phyloP scores from a whole-genome alignment of 2,888 invertebrate genomes.

The Apomyelois bistriatella region DNA sequence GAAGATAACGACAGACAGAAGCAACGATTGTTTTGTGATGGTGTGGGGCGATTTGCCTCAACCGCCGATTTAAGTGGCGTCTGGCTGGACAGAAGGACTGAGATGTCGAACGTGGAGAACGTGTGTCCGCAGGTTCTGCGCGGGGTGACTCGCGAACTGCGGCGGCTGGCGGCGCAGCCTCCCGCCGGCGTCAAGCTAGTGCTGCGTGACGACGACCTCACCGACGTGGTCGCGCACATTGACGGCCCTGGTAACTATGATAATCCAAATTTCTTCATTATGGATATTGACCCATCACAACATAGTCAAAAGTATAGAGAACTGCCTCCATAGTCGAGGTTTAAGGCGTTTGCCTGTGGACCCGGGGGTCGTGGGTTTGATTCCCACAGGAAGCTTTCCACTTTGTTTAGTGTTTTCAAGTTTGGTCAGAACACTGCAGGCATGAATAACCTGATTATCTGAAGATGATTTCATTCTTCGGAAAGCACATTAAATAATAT shows the following conservation, averaged over 20 bases:
- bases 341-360: no score
- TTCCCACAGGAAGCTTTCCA: no score
- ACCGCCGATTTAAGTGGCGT: constrained; percentile 6
- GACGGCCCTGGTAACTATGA: constrained; percentile 85
- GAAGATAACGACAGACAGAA: not conserved
- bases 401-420: no score
- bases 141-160: constrained; percentile 93
- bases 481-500: no score
- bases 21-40: not conserved
- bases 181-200: constrained; percentile 95
- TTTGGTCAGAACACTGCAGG: no score
- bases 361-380: no score
- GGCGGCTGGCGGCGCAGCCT: constrained; percentile 88
- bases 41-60: not conserved
- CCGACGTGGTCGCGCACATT: constrained; percentile 94
- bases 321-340: no score
- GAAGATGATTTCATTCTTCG: no score
- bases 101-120: constrained; percentile 95
- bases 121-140: constrained; percentile 95
- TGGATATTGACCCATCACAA: no score
- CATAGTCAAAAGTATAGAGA: no score
- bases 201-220: constrained; percentile 95
- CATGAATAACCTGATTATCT: no score
- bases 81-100: constrained; percentile 10
- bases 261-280: not conserved